These are phyloP conservation scores for Bombyx huttoni DNA, from an alignment of 2,888 invertebrate species.

Conservation along the genomic window DNA sequence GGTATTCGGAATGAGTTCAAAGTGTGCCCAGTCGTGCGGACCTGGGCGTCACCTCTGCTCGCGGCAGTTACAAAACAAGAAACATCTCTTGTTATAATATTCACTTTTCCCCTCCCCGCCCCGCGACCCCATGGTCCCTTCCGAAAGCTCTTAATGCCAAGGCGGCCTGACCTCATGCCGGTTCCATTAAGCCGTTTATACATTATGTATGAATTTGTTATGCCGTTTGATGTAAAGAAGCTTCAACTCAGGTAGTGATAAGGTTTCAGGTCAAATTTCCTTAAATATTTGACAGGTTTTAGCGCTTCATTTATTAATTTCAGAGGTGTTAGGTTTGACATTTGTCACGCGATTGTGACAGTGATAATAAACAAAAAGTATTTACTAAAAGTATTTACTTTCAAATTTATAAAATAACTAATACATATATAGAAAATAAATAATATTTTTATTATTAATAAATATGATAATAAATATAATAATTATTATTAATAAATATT, in stretches of 20 bases:
- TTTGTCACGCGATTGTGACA: not conserved
- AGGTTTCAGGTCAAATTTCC: slow-evolving; percentile 46
- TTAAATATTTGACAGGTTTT: slow-evolving; percentile 14
- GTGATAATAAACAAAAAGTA: not conserved
- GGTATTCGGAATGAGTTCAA: not conserved
- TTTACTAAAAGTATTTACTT: too few relatives aligned
- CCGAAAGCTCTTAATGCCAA: slow-evolving; percentile 69
- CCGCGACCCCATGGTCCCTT: slow-evolving; percentile 33
- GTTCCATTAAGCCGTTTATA: slow-evolving; percentile 71
- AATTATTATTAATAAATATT: too few relatives aligned
- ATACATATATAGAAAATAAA: too few relatives aligned
- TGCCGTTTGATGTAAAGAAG: slow-evolving; percentile 72
- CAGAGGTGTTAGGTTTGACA: not conserved
- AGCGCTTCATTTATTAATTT: not conserved
- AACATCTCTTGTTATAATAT: slow-evolving; percentile 58
- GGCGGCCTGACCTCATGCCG: slow-evolving; percentile 66
- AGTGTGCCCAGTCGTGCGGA: slow-evolving; percentile 1
- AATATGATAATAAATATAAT: too few relatives aligned
- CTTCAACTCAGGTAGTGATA: slow-evolving; percentile 62
- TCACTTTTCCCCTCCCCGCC: slow-evolving; percentile 50
- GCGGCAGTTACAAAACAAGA: slow-evolving; percentile 22
- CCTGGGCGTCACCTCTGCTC: slow-evolving; percentile 2
- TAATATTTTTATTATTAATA: too few relatives aligned
- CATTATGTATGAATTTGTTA: slow-evolving; percentile 72
- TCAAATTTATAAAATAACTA: too few relatives aligned